Evolutionary conservation across 1,140 invertebrate species (phyloP).

Genomic region (Antheraea mylitta): DNA sequence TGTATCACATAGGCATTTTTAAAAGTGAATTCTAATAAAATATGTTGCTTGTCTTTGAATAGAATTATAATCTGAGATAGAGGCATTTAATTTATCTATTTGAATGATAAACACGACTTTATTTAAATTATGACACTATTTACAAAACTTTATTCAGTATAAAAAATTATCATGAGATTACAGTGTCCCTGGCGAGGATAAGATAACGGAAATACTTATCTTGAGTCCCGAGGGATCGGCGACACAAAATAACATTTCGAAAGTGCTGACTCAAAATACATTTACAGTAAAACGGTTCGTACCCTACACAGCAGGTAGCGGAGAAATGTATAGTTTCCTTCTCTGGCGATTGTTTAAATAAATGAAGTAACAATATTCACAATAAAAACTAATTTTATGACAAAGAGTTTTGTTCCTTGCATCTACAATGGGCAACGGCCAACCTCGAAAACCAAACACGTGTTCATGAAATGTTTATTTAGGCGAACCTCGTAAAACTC

Average conservation of each 20-base stretch:
- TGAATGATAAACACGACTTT: background rate
- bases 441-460: constrained; percentile 54
- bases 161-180: constrained; percentile 50
- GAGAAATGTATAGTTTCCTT: constrained; percentile 29
- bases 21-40: no score
- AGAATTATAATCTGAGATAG: no score
- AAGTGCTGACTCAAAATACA: constrained; percentile 41
- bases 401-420: constrained; percentile 24
- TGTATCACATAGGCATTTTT: no score
- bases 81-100: no score
- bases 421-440: constrained; percentile 28
- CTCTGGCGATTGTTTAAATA: constrained; percentile 29
- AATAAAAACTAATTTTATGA: constrained; percentile 41
- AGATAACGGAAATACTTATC: constrained; percentile 63
- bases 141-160: background rate
- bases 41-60: no score
- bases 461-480: constrained; percentile 69
- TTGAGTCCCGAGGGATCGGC: constrained; percentile 38
- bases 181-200: constrained; percentile 32
- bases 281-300: constrained; percentile 44
- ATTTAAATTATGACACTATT: background rate
- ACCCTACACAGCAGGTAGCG: constrained; percentile 52
- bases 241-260: constrained; percentile 50
- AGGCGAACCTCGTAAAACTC: constrained; percentile 66
- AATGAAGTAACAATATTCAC: constrained; percentile 41